Conservation (phyloP, 2,113 vertebrate species). For the Carassius auratus region DNA sequence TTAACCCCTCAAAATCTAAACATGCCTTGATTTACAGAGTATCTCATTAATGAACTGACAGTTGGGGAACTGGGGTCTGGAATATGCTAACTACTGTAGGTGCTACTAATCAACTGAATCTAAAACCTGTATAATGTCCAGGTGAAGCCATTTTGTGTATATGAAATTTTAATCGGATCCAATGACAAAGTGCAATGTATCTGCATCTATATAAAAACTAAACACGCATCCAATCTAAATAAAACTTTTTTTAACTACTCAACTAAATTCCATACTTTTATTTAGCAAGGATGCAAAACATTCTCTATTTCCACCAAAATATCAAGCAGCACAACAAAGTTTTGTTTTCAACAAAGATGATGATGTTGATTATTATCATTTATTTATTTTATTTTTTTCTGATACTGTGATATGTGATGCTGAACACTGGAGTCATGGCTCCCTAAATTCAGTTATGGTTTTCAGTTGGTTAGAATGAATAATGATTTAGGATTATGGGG, state of each 20-base stretch:
- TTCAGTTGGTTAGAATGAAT: neutral
- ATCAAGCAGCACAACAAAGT: neutral
- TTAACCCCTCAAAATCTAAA: conserved; percentile 27
- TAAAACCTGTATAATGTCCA: neutral
- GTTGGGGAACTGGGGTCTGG: neutral
- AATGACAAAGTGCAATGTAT: neutral
- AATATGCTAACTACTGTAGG: neutral
- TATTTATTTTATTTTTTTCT: too few species aligned
- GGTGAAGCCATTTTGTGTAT: neutral
- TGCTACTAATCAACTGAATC: neutral
- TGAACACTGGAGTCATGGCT: neutral
- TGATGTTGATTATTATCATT: too few species aligned
- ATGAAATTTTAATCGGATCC: neutral
- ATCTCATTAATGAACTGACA: conserved; percentile 14
- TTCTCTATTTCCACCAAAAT: neutral
- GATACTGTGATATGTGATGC: neutral
- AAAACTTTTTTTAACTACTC: too few species aligned
- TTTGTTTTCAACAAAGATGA: too few species aligned
- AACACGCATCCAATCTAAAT: neutral
- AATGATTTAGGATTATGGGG: neutral
- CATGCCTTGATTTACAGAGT: conserved; percentile 6
- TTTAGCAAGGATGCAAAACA: too few species aligned
- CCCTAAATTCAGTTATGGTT: neutral
- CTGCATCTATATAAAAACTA: neutral
- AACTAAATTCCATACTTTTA: neutral